Evolutionary conservation across 2,888 invertebrate species (phyloP).

Genomic region (Spodoptera exigua): DNA sequence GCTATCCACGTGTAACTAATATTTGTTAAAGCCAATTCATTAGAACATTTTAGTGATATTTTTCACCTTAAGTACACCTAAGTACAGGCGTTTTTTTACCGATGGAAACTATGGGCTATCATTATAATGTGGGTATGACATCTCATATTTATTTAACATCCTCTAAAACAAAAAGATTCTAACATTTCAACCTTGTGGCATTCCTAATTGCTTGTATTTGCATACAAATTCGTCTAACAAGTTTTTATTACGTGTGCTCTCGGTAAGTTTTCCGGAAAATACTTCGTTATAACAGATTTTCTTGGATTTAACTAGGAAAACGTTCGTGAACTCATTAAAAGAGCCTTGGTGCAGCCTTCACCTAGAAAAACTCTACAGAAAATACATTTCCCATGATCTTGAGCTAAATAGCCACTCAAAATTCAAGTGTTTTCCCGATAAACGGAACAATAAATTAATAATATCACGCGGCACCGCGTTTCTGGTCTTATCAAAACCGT

Average conservation of each 20-base stretch:
- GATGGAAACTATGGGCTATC: no score
- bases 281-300: conserved; percentile 8
- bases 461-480: conserved; percentile 1
- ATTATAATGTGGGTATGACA: no score
- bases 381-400: conserved; percentile 31
- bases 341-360: conserved; percentile 31
- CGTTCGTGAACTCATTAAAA: conserved; percentile 22
- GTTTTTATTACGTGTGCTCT: conserved; percentile 17
- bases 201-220: conserved; percentile 23
- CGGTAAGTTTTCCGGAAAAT: conserved; percentile 9
- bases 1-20: not conserved
- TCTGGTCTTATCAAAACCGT: conserved; percentile 7
- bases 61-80: no score
- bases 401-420: conserved; percentile 20
- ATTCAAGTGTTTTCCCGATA: conserved; percentile 9
- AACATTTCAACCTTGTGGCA: conserved; percentile 26
- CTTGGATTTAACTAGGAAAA: conserved; percentile 16
- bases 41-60: not conserved
- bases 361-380: conserved; percentile 25
- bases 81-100: no score
- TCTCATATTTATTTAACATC: not conserved
- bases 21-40: not conserved
- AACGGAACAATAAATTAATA: not conserved
- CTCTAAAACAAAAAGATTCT: conserved; percentile 16
- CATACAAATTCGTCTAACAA: conserved; percentile 27